phyloP scores from a whole-genome alignment of 2,888 invertebrate genomes.

The Hypomecis atomaria region DNA sequence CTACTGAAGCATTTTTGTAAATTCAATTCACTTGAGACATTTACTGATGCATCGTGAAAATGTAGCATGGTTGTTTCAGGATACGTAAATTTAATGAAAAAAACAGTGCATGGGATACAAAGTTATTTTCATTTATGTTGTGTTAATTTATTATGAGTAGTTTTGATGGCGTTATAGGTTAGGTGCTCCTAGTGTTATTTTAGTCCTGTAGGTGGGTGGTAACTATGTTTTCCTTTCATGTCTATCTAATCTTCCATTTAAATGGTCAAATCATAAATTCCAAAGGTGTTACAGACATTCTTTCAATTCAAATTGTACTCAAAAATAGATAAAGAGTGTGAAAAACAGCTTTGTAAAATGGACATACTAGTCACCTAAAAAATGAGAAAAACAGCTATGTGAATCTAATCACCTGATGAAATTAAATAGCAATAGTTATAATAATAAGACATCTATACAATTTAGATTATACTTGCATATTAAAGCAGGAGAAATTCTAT shows the following conservation, averaged over 20 bases:
- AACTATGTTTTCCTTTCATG: slow-evolving; percentile 27
- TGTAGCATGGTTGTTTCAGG: background rate
- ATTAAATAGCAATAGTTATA: too few species aligned
- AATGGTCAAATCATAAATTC: slow-evolving; percentile 3
- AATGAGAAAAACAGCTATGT: too few species aligned
- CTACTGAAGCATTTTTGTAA: slow-evolving; percentile 47
- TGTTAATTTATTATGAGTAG: background rate
- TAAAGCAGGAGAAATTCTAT: too few species aligned
- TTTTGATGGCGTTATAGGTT: slow-evolving; percentile 18
- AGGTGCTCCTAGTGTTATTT: slow-evolving; percentile 19
- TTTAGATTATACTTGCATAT: too few species aligned
- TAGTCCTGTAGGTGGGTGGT: slow-evolving; percentile 24
- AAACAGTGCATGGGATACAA: background rate
- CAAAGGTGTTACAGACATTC: background rate
- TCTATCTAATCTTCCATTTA: slow-evolving; percentile 1
- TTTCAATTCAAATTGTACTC: too few species aligned
- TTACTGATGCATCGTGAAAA: slow-evolving; percentile 29
- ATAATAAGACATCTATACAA: too few species aligned
- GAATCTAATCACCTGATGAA: too few species aligned
- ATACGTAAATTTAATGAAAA: slow-evolving; percentile 7
- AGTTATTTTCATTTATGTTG: background rate
- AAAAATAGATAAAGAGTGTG: background rate
- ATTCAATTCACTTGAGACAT: slow-evolving; percentile 28
- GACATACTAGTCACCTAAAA: too few species aligned
- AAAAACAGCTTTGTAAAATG: too few species aligned